Conservation (phyloP, 2,797 vertebrate genomes). For the Eutrigla gurnardus region DNA sequence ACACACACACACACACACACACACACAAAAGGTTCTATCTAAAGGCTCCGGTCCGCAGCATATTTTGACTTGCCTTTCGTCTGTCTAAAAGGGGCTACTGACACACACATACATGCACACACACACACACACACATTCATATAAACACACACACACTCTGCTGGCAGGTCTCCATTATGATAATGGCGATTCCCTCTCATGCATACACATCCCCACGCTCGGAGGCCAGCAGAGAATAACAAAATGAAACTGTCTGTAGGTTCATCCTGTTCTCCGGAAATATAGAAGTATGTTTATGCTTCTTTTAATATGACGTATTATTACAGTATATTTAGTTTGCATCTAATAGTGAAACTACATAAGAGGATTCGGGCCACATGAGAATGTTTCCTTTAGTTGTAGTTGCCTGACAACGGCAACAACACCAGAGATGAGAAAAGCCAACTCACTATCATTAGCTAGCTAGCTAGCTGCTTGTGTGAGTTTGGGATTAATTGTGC, state of each 20-base stretch:
- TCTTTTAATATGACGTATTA: neutral
- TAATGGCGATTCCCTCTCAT: constrained; percentile 28
- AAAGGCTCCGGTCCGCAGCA: constrained; percentile 36
- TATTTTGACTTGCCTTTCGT: too few species aligned
- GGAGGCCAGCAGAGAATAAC: constrained; percentile 15
- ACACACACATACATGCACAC: constrained; percentile 9
- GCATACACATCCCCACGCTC: constrained; percentile 48
- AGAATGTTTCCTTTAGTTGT: too few species aligned
- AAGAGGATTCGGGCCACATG: too few species aligned
- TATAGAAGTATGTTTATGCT: neutral
- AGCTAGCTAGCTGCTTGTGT: too few species aligned
- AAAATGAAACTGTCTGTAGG: constrained; percentile 25
- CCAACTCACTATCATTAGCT: too few species aligned
- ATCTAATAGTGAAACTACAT: neutral
- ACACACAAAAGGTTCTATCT: constrained; percentile 4
- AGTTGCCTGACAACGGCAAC: too few species aligned
- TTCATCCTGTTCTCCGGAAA: constrained; percentile 21
- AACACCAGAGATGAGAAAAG: too few species aligned
- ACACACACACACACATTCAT: constrained; percentile 22
- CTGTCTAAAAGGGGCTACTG: too few species aligned
- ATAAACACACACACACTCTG: neutral
- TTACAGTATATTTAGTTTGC: neutral
- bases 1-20: neutral
- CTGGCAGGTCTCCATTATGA: constrained; percentile 46
- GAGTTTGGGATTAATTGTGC: too few species aligned